Conservation (phyloP, 2,888 invertebrate genomes). For the Eurois occulta region DNA sequence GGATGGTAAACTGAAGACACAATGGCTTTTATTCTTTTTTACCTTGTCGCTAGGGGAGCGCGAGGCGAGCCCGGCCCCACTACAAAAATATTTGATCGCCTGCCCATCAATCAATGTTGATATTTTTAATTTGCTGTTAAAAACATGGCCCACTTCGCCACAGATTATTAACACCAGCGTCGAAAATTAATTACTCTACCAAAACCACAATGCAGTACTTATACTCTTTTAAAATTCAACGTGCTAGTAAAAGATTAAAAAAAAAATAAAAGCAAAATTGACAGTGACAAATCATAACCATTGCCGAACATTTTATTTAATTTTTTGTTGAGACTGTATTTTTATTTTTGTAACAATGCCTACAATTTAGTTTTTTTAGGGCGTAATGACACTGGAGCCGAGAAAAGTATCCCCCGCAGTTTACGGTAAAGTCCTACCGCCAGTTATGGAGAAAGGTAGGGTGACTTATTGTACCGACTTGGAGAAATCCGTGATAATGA, state of each 20-base stretch:
- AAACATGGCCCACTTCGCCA: constrained; percentile 36
- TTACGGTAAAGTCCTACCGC: constrained; percentile 68
- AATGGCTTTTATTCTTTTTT: constrained; percentile 79
- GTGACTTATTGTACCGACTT: constrained; percentile 94
- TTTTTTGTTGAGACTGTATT: constrained; percentile 47
- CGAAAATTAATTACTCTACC: constrained; percentile 33
- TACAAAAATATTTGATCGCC: constrained; percentile 69
- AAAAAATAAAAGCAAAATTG: constrained; percentile 49
- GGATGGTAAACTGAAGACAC: constrained; percentile 83
- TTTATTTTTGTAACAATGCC: constrained; percentile 61
- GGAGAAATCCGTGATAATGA: constrained; percentile 97
- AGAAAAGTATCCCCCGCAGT: constrained; percentile 70
- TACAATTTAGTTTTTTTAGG: constrained; percentile 49
- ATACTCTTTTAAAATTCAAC: neutral
- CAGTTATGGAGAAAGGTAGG: constrained; percentile 73
- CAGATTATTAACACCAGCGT: constrained; percentile 24
- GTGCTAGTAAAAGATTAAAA: neutral
- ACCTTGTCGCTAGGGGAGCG: constrained; percentile 64
- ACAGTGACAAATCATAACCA: constrained; percentile 50
- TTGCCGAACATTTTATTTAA: constrained; percentile 46
- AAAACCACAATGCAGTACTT: constrained; percentile 8
- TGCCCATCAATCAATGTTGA: constrained; percentile 76
- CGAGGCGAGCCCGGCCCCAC: constrained; percentile 3
- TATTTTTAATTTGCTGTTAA: constrained; percentile 73
- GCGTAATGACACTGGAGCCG: constrained; percentile 68